Evolutionary conservation across 2,797 vertebrate species (phyloP).

Genomic region (Podarcis siculus): DNA sequence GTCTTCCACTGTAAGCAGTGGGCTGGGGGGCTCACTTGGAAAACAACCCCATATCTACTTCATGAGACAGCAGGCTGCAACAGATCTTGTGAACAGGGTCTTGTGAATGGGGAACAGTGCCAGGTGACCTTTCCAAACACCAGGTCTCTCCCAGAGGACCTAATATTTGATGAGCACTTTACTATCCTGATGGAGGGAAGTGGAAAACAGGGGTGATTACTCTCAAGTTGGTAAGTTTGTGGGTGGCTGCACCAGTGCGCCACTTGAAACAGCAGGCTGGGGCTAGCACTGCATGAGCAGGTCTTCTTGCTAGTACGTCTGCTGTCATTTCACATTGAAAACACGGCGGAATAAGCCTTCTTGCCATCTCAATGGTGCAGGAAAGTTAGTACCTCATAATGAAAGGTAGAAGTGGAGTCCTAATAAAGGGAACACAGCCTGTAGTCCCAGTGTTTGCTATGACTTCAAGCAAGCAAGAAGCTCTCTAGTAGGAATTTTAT

Average conservation of each 20-base stretch:
- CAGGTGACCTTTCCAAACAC: background rate
- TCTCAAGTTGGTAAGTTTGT: background rate
- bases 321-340: background rate
- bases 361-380: background rate
- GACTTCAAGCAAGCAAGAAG: background rate
- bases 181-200: background rate
- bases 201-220: background rate
- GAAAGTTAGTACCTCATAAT: background rate
- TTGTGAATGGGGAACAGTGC: background rate
- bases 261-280: background rate
- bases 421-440: background rate
- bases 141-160: background rate
- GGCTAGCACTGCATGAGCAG: background rate
- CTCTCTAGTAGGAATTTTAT: background rate
- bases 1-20: background rate
- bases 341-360: background rate
- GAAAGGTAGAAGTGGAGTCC: background rate
- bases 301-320: background rate
- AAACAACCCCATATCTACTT: background rate
- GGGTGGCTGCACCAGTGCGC: background rate
- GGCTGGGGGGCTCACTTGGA: background rate
- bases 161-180: background rate
- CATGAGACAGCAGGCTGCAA: background rate
- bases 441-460: too few relatives aligned
- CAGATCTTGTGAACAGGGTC: background rate